These are phyloP conservation scores for Rhombomys opimus DNA, from an alignment of 2,113 vertebrate genomes.

Conservation along the genomic window DNA sequence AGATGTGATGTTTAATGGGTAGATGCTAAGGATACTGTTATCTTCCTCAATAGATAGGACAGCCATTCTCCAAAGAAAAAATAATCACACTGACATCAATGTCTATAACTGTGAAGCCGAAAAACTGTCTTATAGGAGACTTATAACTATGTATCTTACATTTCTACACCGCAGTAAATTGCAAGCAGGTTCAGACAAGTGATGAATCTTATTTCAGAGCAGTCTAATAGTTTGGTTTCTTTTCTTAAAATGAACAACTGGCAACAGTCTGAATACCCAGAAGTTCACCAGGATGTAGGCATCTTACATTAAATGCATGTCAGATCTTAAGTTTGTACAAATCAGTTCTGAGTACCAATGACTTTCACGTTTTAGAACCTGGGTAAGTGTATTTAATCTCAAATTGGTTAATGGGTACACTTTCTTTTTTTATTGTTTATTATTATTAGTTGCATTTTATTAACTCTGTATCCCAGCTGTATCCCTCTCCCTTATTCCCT, in stretches of 20 bases:
- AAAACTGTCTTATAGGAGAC: neutral
- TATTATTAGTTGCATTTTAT: no score
- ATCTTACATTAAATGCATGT: neutral
- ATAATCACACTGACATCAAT: neutral
- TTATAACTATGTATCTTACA: constrained; percentile 2
- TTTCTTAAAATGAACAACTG: constrained; percentile 29
- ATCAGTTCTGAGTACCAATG: neutral
- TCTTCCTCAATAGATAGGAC: neutral
- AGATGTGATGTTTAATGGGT: neutral
- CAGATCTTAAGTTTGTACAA: neutral
- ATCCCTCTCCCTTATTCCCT: no score
- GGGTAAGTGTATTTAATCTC: neutral
- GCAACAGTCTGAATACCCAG: neutral
- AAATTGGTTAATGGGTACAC: neutral
- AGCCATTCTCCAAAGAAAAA: neutral
- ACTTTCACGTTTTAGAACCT: constrained; percentile 5
- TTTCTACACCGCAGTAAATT: neutral
- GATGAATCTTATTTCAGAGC: neutral
- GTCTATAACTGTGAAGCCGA: neutral
- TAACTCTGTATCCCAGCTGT: no score
- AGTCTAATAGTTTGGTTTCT: neutral
- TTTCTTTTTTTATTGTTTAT: neutral
- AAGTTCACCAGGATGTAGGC: neutral
- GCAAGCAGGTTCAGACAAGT: neutral
- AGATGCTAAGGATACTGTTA: neutral